Percentiles rank a stretch among this genome's conserved stretches.
phyloP scores from a whole-genome alignment of 2,113 vertebrate genomes.

The Notechis scutatus region DNA sequence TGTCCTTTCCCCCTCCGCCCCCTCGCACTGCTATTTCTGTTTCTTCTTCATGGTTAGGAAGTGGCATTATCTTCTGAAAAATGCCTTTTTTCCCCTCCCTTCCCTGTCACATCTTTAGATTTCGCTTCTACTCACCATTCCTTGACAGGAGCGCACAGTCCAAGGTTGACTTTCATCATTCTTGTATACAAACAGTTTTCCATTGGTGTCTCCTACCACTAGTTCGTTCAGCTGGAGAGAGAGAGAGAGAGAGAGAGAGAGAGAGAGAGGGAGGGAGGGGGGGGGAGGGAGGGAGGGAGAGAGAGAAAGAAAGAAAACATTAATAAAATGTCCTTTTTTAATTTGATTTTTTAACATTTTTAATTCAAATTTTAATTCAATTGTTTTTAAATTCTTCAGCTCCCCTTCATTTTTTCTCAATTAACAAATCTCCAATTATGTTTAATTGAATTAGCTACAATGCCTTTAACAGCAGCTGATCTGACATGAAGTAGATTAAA shows the following conservation, averaged over 20 bases:
- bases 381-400: neutral
- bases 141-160: conserved; percentile 83
- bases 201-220: conserved; percentile 92
- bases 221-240: conserved; percentile 87
- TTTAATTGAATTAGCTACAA: neutral
- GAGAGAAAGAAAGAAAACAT: conserved; percentile 13
- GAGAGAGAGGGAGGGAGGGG: neutral
- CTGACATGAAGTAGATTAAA: too few species aligned
- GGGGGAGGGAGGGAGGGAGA: conserved; percentile 26
- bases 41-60: neutral
- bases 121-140: conserved; percentile 81
- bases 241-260: neutral
- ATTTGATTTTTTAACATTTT: too few species aligned
- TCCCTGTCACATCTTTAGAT: neutral
- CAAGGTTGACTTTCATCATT: conserved; percentile 89
- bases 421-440: neutral
- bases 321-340: neutral
- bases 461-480: neutral
- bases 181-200: conserved; percentile 90
- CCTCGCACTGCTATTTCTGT: neutral
- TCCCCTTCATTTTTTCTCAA: neutral
- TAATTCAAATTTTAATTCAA: too few species aligned
- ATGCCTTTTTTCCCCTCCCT: neutral
- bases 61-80: neutral
- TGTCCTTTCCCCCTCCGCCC: accelerated